These are phyloP conservation scores for Ormyrus rosae DNA, from an alignment of 2,888 invertebrate genomes.

Conservation along the genomic window DNA sequence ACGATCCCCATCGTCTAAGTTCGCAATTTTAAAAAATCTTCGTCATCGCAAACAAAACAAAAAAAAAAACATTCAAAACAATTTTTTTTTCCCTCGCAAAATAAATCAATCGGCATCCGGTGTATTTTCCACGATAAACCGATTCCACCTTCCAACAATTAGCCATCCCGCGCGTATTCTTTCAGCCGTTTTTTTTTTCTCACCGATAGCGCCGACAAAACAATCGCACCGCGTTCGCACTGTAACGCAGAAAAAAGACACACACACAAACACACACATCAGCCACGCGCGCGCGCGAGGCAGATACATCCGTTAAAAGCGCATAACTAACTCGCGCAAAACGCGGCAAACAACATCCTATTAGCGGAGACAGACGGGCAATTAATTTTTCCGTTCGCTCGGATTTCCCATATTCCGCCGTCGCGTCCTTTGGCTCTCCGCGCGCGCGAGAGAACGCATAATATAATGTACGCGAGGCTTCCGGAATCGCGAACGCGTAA, in stretches of 20 bases:
- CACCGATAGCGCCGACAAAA: not conserved
- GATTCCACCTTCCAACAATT: too few species aligned
- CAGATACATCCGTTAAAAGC: constrained; percentile 3
- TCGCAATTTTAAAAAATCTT: too few species aligned
- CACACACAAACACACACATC: too few species aligned
- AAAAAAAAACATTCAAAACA: too few species aligned
- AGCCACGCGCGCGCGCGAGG: not conserved
- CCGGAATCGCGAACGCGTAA: constrained; percentile 42
- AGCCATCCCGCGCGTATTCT: not conserved
- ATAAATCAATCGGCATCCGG: too few species aligned
- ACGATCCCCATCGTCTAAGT: too few species aligned
- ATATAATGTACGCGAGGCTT: not conserved
- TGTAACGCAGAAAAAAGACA: too few species aligned
- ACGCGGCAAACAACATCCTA: constrained; percentile 42
- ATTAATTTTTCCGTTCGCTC: constrained; percentile 30
- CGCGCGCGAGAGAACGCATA: too few species aligned
- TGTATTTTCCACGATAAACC: too few species aligned
- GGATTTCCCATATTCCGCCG: not conserved
- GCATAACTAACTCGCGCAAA: not conserved
- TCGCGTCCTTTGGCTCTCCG: constrained; percentile 35
- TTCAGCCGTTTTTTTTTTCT: not conserved
- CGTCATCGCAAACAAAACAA: too few species aligned
- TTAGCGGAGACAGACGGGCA: constrained; percentile 14
- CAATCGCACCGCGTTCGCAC: too few species aligned
- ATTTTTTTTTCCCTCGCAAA: too few species aligned